These are phyloP conservation scores for Platalea minor DNA, from an alignment of 2,797 vertebrate genomes.

Conservation along the genomic window DNA sequence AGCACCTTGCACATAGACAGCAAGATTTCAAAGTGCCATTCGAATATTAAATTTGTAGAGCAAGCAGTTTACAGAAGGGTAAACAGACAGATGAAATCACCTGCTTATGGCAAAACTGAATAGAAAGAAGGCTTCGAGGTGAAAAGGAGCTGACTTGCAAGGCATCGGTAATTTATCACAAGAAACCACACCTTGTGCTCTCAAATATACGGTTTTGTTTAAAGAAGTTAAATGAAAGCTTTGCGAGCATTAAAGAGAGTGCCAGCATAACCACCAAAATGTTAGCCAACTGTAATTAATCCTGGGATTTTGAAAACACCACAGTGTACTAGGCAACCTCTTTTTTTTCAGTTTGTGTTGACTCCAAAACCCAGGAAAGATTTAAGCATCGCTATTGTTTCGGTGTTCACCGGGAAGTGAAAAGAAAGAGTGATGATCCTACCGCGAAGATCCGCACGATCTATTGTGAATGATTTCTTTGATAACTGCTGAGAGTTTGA, in stretches of 20 bases:
- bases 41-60: neutral
- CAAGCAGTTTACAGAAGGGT: neutral
- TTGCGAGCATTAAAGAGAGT: neutral
- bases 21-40: neutral
- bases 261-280: neutral
- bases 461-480: neutral
- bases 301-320: neutral
- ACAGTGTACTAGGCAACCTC: neutral
- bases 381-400: neutral
- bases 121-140: neutral
- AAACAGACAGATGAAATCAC: neutral
- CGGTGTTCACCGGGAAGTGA: neutral
- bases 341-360: neutral
- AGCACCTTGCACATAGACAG: neutral
- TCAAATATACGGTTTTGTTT: neutral
- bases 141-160: neutral
- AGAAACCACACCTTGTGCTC: neutral
- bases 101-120: neutral
- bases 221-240: conserved; percentile 7
- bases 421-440: neutral
- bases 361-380: neutral
- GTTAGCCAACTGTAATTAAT: neutral
- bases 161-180: neutral
- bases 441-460: neutral
- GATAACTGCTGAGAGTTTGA: neutral